These are phyloP conservation scores for Anguilla obscura DNA, from an alignment of 2,797 vertebrate genomes.

Conservation along the genomic window DNA sequence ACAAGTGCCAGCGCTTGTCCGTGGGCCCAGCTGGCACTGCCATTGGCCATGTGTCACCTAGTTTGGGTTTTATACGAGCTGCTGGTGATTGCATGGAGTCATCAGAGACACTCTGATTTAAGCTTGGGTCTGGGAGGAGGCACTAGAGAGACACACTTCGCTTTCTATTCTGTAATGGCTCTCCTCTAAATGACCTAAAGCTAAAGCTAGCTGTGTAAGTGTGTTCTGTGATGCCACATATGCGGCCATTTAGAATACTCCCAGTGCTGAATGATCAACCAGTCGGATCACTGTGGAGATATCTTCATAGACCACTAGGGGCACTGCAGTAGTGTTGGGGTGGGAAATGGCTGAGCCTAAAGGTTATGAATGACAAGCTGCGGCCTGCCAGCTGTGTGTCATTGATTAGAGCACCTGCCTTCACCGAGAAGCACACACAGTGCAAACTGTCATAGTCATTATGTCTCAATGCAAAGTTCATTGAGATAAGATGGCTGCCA, in stretches of 20 bases:
- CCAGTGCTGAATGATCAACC: not conserved
- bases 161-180: not conserved
- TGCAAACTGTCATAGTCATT: not conserved
- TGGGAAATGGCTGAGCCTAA: not conserved
- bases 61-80: constrained; percentile 7
- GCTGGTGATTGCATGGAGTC: constrained; percentile 9
- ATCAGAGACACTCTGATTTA: constrained; percentile 10
- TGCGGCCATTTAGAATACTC: not conserved
- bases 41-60: constrained; percentile 25
- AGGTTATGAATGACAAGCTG: not conserved
- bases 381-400: not conserved
- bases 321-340: not conserved
- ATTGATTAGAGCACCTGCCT: not conserved
- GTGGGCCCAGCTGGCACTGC: constrained; percentile 6
- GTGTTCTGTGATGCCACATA: not conserved
- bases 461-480: not conserved
- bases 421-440: not conserved
- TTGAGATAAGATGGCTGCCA: not conserved
- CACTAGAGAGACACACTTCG: not conserved
- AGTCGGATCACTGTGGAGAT: not conserved
- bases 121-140: not conserved
- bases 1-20: not conserved
- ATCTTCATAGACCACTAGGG: not conserved
- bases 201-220: not conserved
- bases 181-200: not conserved